Evolutionary conservation across 2,113 vertebrate genomes (phyloP).

Genomic region (Oenanthe melanoleuca): DNA sequence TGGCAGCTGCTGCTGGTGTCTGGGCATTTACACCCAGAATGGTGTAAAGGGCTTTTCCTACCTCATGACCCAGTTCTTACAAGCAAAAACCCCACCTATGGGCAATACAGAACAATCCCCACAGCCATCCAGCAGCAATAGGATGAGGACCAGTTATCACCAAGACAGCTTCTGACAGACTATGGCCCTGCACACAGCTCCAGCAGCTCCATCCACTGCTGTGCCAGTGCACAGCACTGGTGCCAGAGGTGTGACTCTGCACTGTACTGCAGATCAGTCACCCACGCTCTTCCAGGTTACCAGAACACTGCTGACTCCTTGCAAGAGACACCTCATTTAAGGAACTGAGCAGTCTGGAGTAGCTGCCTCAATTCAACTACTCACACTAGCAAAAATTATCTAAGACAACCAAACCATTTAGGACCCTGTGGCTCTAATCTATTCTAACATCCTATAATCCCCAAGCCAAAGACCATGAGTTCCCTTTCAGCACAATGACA

Average conservation of each 20-base stretch:
- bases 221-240: neutral
- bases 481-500: fast-evolving
- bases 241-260: neutral
- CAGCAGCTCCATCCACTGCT: fast-evolving
- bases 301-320: neutral
- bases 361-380: neutral
- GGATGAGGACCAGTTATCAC: neutral
- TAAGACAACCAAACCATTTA: neutral
- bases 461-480: neutral
- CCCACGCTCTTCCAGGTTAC: neutral
- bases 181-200: neutral
- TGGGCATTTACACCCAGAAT: neutral
- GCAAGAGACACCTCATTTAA: neutral
- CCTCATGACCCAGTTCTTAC: neutral
- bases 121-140: neutral
- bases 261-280: neutral
- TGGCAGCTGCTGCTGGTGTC: neutral
- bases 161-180: neutral
- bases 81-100: neutral
- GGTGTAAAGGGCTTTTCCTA: neutral
- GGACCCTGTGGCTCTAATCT: neutral
- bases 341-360: neutral
- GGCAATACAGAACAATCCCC: neutral
- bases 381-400: neutral
- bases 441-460: neutral